Evolutionary conservation across 2,888 invertebrate species (phyloP), one percentile per base, ranked within the genome.

Genomic region (Barypeithes pellucidus): DNA sequence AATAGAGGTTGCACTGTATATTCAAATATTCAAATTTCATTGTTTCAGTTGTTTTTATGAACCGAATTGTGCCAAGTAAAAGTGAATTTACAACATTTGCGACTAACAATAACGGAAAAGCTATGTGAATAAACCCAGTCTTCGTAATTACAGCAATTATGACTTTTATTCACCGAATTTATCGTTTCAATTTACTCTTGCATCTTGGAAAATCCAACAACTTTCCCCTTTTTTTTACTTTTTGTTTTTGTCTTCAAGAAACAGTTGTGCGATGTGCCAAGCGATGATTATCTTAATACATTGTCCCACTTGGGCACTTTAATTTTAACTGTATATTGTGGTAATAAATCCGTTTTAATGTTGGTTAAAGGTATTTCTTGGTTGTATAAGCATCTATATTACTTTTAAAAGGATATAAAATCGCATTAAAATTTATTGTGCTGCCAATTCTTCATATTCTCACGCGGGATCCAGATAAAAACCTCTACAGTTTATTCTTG

Each of bases 201-300:
- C 8, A 29, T n/a, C 14, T 29, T 52, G 29, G 29, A 14, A 29
- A 52, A 29, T 29, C 52, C 29, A 29, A 7, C 52, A 12, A 29
- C 8, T 14, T 14, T 52, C 29, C 24, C 29, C 5, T 14, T n/a
- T 52, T 29, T 52, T 52, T 29, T 12, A 4, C 22, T 20, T 52
- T 22, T 50, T 24, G 22, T 50, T 47, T 62, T 63, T 14, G 39
- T 18, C 47, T 65, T 12, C 33, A 36, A 18, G 36, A 47, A 36
- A 33, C 65, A 50, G 33, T 47, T 50, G 43, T 20, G 50, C 43
- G 20, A 33, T 18, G 33, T 65, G 54, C 41, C 60, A 50, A 69
- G 41, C 62, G 52, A 69, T 62, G 63, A 69, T 69, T 62, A 68
- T 36, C 68, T 69, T 69, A 62, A 63, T 61, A 41, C 62, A 12